Evolutionary conservation across 2,888 invertebrate species (phyloP), one percentile per base, ranked within the genome.

Genomic region (Myopa tessellatipennis): DNA sequence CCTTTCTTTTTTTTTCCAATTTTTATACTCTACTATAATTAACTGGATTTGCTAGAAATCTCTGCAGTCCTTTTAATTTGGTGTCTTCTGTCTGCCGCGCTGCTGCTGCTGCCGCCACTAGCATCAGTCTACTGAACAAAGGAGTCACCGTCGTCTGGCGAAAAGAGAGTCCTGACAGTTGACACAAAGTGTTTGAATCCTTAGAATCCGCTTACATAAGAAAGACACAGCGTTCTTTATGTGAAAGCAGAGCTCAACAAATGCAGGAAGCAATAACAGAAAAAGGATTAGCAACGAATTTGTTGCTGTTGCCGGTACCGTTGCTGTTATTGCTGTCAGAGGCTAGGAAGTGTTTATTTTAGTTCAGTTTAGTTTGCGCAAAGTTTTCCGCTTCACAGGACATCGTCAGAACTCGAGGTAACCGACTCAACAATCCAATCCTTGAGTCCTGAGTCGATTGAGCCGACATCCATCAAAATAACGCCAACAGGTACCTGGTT

Each of bases 191-290:
- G 14, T 65, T 38, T 65, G 65, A 38, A 38, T 65, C 10, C 36
- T 65, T 36, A 34, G 65, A 14, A 65, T 36, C 65, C 65, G 34
- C n/a, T 55, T 55, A 7, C 65, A 38, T 10, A 6, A 36, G 65
- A 38, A 38, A 4, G 65, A 65, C 7, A 65, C 36, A 36, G 34
- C 3, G 14, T 4, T 12, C 26, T 34, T 63, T 63, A 26, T 63
- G 34, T 26, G 61, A 38, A 38, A 36, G 36, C 18, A 26, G 55
- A 70, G 36, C 26, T 52, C 52, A 55, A 55, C 52, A 55, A 70
- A 52, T 55, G 10, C 55, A 67, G 74, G 67, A 74, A 74, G 67
- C 74, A 74, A 74, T 74, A 74, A 74, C 67, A 74, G 63, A 67
- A 67, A 55, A 74, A 74, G 74, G 74, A 74, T 74, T 74, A 74